Conservation (phyloP, 2,888 invertebrate species). For the Palloptera scutellata region DNA sequence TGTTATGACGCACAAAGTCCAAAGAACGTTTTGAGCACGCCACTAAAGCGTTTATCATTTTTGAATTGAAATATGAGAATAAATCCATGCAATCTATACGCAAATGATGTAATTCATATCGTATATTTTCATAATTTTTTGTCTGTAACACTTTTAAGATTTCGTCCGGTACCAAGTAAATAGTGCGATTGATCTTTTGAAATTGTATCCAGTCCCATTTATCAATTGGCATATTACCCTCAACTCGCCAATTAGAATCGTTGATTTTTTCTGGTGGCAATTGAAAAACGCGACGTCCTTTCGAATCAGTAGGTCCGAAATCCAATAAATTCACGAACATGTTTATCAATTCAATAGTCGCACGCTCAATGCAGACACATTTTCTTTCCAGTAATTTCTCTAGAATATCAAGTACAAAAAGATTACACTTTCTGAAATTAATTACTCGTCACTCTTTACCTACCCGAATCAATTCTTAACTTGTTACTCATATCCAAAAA, state of each 20-base stretch:
- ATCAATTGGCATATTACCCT: conserved; percentile 56
- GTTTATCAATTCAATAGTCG: conserved; percentile 79
- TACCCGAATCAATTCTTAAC: conserved; percentile 60
- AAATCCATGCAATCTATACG: conserved; percentile 82
- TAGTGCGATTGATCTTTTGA: conserved; percentile 58
- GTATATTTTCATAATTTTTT: conserved; percentile 71
- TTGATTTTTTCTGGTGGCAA: conserved; percentile 69
- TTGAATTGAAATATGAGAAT: conserved; percentile 81
- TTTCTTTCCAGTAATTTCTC: conserved; percentile 68
- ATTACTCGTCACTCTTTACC: conserved; percentile 15
- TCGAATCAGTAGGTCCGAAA: conserved; percentile 62
- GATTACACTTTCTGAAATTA: no score
- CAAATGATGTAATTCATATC: conserved; percentile 69
- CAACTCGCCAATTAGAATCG: conserved; percentile 62
- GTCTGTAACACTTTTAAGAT: conserved; percentile 61
- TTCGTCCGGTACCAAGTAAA: conserved; percentile 56
- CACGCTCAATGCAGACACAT: conserved; percentile 75
- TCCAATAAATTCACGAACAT: conserved; percentile 72
- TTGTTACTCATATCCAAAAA: conserved; percentile 73
- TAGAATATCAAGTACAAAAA: conserved; percentile 32
- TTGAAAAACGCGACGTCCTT: conserved; percentile 69
- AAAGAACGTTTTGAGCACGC: conserved; percentile 78
- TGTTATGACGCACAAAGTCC: conserved; percentile 73
- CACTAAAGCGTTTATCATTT: conserved; percentile 76
- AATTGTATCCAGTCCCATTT: conserved; percentile 63